phyloP scores from a whole-genome alignment of 2,888 invertebrate genomes.

The Allacma fusca region DNA sequence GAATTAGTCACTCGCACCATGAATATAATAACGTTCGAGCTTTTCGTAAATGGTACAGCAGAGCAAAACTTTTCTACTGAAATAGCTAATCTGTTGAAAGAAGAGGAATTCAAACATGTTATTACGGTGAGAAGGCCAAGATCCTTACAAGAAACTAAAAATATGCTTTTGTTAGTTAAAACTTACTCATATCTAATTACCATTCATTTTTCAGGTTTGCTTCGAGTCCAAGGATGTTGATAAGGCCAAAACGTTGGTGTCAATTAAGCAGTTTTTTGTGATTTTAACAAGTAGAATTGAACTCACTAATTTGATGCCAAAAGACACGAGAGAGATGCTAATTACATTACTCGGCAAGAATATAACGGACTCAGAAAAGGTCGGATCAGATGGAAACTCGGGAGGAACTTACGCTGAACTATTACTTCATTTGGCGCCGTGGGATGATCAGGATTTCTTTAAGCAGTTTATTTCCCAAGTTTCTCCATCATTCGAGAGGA shows the following conservation, averaged over 20 bases:
- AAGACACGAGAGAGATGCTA: constrained; percentile 33
- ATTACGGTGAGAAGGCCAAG: constrained; percentile 42
- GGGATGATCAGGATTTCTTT: constrained; percentile 40
- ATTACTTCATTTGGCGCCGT: constrained; percentile 37
- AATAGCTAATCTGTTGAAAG: constrained; percentile 45
- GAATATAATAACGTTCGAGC: constrained; percentile 56
- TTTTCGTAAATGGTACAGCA: constrained; percentile 46
- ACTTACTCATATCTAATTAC: too few species aligned
- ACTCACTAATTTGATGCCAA: constrained; percentile 10
- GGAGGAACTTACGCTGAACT: constrained; percentile 40
- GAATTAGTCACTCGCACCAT: constrained; percentile 54
- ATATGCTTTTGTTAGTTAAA: too few species aligned
- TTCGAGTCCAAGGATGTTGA: constrained; percentile 29
- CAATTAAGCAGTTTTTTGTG: constrained; percentile 43
- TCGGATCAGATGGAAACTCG: constrained; percentile 27
- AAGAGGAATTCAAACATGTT: constrained; percentile 36
- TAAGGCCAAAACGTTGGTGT: constrained; percentile 25
- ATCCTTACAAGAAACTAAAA: too few species aligned
- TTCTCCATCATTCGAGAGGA: constrained; percentile 40
- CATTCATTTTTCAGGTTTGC: constrained; percentile 35
- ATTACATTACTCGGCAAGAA: constrained; percentile 15
- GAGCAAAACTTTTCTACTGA: constrained; percentile 49
- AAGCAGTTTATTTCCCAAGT: constrained; percentile 38
- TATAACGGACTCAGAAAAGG: constrained; percentile 24
- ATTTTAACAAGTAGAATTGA: constrained; percentile 36